Evolutionary conservation across 2,113 vertebrate species (phyloP).

Genomic region (Petaurus breviceps): DNA sequence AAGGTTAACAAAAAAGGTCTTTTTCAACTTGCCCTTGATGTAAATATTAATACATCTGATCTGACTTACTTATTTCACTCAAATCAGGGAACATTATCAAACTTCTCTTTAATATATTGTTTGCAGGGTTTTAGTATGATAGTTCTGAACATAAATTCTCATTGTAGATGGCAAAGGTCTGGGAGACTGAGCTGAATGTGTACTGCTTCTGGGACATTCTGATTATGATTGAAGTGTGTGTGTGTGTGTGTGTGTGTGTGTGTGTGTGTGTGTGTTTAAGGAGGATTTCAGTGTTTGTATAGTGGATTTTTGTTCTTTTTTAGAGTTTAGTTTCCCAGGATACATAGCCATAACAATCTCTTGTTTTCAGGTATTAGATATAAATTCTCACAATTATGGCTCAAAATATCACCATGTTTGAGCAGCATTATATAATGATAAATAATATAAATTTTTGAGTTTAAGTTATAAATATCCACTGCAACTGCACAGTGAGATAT

Average conservation of each 20-base stretch:
- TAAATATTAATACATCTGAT: slow-evolving; percentile 13
- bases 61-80: neutral
- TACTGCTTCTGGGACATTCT: neutral
- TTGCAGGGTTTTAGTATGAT: neutral
- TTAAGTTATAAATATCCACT: too few relatives aligned
- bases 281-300: too few relatives aligned
- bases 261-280: too few relatives aligned
- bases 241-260: neutral
- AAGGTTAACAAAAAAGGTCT: slow-evolving; percentile 31
- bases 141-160: slow-evolving; percentile 1
- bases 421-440: too few relatives aligned
- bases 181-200: neutral
- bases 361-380: too few relatives aligned
- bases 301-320: too few relatives aligned
- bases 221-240: neutral
- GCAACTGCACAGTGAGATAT: too few relatives aligned
- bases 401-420: too few relatives aligned
- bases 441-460: too few relatives aligned
- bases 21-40: slow-evolving; percentile 12
- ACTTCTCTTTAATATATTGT: neutral
- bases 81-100: neutral
- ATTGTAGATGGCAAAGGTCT: neutral
- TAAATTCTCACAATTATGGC: too few relatives aligned
- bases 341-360: too few relatives aligned
- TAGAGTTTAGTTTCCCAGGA: too few relatives aligned